A percentile compares a stretch with the other conserved stretches of the same genome.
Evolutionary conservation across 30 jellyfish, hydroid and myxozoan species (phyloP).

Genomic region (Hydra vulgaris): DNA sequence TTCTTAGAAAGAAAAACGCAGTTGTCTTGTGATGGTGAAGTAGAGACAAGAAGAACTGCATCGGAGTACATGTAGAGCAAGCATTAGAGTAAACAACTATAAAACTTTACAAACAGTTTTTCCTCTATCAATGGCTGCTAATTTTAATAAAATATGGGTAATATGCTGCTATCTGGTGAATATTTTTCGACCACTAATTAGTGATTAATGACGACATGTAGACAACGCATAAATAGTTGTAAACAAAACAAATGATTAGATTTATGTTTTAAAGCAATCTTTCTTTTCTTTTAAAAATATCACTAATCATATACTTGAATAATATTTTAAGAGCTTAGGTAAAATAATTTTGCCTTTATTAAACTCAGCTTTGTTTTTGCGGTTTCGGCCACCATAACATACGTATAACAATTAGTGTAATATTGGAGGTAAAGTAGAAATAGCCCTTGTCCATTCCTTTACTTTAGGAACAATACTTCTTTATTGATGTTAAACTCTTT

Average conservation of each 20-base stretch:
- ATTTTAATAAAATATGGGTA: background rate
- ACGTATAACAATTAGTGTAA: background rate
- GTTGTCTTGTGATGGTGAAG: background rate
- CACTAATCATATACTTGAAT: too few species aligned
- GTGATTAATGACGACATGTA: background rate
- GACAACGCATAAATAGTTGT: background rate
- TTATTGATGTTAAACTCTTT: background rate
- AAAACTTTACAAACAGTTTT: background rate
- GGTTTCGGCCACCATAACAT: background rate
- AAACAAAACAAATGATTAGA: background rate
- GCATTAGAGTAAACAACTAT: background rate
- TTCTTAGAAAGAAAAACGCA: background rate
- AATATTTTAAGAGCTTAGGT: background rate
- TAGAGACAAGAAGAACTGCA: background rate
- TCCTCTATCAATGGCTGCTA: background rate
- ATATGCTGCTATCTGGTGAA: background rate
- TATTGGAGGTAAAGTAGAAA: background rate
- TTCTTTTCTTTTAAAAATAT: too few species aligned
- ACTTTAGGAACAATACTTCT: background rate
- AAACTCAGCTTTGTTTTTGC: background rate
- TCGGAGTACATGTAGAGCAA: background rate
- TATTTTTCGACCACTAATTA: background rate
- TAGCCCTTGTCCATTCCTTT: background rate
- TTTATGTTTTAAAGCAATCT: background rate
- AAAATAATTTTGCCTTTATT: background rate